phyloP scores from a whole-genome alignment of 2,888 invertebrate genomes.

The Strigamia crassipes region DNA sequence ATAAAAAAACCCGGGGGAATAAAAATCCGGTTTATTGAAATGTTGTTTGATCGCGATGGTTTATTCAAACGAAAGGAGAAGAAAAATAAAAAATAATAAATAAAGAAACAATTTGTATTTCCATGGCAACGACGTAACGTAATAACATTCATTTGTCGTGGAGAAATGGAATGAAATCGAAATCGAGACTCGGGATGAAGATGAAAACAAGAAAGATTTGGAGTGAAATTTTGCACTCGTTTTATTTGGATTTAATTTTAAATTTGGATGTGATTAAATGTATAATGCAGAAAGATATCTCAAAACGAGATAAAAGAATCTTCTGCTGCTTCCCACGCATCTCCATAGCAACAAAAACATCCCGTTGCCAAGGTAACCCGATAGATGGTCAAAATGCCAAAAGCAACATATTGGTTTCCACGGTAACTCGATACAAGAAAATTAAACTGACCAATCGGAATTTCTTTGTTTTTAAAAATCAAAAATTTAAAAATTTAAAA shows the following conservation, averaged over 20 bases:
- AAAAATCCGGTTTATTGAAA: too few relatives aligned
- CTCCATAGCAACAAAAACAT: neutral
- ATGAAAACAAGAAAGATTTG: neutral
- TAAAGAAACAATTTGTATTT: neutral
- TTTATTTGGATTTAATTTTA: too few relatives aligned
- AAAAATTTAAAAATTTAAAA: neutral
- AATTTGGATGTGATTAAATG: too few relatives aligned
- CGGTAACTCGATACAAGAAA: neutral
- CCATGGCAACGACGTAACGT: neutral
- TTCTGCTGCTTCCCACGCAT: neutral
- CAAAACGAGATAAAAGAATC: too few relatives aligned
- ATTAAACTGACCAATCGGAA: neutral
- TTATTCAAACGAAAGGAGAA: neutral
- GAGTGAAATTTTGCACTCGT: too few relatives aligned
- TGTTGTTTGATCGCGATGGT: neutral
- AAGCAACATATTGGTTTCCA: neutral
- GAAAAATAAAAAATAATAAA: neutral
- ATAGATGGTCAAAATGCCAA: neutral
- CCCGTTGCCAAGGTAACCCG: neutral
- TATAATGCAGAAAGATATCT: too few relatives aligned
- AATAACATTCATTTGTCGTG: neutral
- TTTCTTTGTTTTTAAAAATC: too few relatives aligned
- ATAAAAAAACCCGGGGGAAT: too few relatives aligned
- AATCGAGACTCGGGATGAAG: neutral
- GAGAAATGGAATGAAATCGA: neutral